Base-by-base conservation (phyloP, 2,113 vertebrate species). In the Motacilla tschutschensis region DNA sequence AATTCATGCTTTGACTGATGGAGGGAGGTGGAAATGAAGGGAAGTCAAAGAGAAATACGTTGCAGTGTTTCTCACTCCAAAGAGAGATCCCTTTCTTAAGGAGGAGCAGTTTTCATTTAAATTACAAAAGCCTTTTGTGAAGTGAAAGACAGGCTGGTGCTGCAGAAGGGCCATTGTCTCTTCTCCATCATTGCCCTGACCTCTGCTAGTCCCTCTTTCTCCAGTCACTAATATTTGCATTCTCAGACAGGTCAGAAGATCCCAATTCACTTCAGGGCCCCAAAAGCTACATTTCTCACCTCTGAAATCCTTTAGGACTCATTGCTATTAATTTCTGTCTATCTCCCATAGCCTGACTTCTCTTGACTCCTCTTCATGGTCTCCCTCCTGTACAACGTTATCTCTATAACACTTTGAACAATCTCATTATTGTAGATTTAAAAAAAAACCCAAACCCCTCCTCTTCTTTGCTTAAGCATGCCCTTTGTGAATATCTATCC, bases 111-210 rank as follows among this genome's bases (percentile, higher is more conserved):
- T 84, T 70, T 73, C 59, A 90, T 92, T 91, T 86, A 81, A 92
- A 91, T 94, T 51, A 91, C 88, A 91, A 91, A 93, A 47, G 6
- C 47, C 51, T 65, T 79, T 38, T 70, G 67, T 77, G 64, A 90
- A 67, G 71, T 86, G 75, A 86, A 80, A 92, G 77, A 36, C 29
- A 43, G 54, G 51, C 59, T 44, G 54, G 80, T 86, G 80, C 66
- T 92, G 90, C 86, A 84, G 69, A 88, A 29, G n/a, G 31, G 24
- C 59, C 57, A 66, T 59, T 88, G 71, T 79, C 66, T 44, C 72
- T 20, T 41, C n/a, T 44, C 28, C 29, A 8, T 29, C 43, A 24
- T 1, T 12, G 63, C 31, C 26, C 55, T 79, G 90, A 94, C 88
- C 74, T 88, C 74, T 51, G 55, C 86, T 17, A 46, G 31, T 16